These are phyloP conservation scores for Microctenopoma stevenorrisi DNA, from an alignment of 2,797 vertebrate genomes.

Conservation along the genomic window DNA sequence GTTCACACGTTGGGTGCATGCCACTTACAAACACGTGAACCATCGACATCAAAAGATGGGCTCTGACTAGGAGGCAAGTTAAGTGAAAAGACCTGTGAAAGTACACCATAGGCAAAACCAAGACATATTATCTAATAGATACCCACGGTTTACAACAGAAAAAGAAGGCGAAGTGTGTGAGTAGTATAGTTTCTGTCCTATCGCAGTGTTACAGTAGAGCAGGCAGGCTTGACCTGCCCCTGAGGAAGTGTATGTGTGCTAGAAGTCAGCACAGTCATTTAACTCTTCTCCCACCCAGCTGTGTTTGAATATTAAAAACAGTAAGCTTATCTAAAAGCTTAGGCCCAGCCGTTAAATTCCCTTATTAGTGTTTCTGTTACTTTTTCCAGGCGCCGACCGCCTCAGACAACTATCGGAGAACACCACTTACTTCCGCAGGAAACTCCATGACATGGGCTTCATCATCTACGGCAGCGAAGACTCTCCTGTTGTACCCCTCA, in stretches of 20 bases:
- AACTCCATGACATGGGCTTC: conserved; percentile 92
- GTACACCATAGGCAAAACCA: not conserved
- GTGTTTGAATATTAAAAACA: not conserved
- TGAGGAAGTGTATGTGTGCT: not conserved
- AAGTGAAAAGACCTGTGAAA: conserved; percentile 28
- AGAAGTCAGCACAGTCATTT: not conserved
- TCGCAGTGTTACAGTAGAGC: not conserved
- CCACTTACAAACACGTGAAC: too few relatives aligned
- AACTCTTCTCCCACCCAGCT: not conserved
- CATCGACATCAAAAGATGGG: too few relatives aligned
- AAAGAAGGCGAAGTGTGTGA: not conserved
- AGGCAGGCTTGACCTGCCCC: not conserved
- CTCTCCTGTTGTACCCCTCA: conserved; percentile 95
- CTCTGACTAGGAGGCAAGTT: not conserved
- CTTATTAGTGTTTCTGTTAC: not conserved
- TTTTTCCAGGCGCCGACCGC: conserved; percentile 85
- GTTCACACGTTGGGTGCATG: too few relatives aligned
- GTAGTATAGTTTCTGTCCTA: not conserved
- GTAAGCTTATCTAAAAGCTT: not conserved
- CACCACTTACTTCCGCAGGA: conserved; percentile 92
- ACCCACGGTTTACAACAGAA: not conserved
- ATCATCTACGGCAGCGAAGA: conserved; percentile 97
- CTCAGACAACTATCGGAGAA: conserved; percentile 92
- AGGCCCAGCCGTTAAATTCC: not conserved
- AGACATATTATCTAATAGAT: not conserved